phyloP scores from a whole-genome alignment of 1,140 invertebrate species.

The Anastrepha obliqua region DNA sequence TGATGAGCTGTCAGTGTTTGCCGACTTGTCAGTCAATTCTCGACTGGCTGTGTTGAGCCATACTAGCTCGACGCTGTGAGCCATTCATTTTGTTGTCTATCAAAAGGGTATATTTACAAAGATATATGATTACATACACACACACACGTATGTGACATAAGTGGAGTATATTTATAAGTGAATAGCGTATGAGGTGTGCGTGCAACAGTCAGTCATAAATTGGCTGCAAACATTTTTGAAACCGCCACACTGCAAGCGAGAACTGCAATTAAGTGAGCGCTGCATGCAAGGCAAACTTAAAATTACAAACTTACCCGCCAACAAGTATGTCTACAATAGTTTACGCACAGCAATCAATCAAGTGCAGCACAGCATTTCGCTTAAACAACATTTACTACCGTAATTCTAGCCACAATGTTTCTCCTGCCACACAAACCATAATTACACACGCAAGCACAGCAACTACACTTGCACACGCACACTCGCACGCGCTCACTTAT shows the following conservation, averaged over 20 bases:
- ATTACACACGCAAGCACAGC: background rate
- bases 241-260: background rate
- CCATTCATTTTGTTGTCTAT: constrained; percentile 5
- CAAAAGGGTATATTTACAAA: constrained; percentile 5
- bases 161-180: background rate
- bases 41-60: background rate
- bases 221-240: constrained; percentile 27
- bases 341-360: constrained; percentile 50
- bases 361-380: constrained; percentile 17
- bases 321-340: background rate
- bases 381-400: constrained; percentile 49
- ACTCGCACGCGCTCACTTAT: background rate
- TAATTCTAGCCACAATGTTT: constrained; percentile 4
- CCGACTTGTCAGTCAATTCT: constrained; percentile 47
- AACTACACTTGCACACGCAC: background rate
- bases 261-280: constrained; percentile 24
- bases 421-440: constrained; percentile 10
- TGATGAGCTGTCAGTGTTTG: constrained; percentile 51
- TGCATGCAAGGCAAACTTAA: background rate
- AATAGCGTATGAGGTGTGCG: background rate
- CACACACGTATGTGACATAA: background rate
- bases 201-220: constrained; percentile 29
- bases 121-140: background rate
- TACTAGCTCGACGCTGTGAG: background rate
- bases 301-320: background rate